phyloP scores from a whole-genome alignment of 2,888 invertebrate genomes.

The Polyommatus iphigenia region DNA sequence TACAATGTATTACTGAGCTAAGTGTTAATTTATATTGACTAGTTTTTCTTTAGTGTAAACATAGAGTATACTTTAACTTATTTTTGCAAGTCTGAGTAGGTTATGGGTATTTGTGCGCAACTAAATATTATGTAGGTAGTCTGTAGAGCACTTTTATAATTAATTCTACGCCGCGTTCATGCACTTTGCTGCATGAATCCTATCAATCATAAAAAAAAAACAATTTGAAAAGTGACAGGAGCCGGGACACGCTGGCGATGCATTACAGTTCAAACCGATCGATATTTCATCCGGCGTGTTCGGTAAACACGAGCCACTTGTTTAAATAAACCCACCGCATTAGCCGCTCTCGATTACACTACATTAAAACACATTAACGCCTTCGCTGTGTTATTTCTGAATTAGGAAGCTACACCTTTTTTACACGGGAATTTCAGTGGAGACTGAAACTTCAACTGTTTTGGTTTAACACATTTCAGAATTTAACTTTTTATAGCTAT shows the following conservation, averaged over 20 bases:
- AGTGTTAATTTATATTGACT: no score
- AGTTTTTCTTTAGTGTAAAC: no score
- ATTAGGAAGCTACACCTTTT: slow-evolving; percentile 15
- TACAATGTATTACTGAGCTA: no score
- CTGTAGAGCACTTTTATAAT: background rate
- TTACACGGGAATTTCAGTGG: background rate
- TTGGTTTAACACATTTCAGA: background rate
- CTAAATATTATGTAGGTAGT: no score
- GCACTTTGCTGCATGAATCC: background rate
- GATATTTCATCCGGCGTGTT: slow-evolving; percentile 75
- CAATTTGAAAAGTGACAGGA: slow-evolving; percentile 56
- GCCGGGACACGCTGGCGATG: slow-evolving; percentile 63
- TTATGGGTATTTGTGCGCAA: no score
- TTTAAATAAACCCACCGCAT: slow-evolving; percentile 77
- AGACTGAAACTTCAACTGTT: background rate
- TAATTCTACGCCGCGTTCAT: background rate
- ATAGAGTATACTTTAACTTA: no score
- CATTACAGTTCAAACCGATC: slow-evolving; percentile 77
- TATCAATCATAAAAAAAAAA: background rate
- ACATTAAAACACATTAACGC: slow-evolving; percentile 79
- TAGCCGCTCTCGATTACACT: slow-evolving; percentile 77
- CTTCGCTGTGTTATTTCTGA: slow-evolving; percentile 69
- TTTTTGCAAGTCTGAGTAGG: no score
- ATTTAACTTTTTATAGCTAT: no score
- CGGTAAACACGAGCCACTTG: slow-evolving; percentile 78